Conservation (phyloP, 2,113 vertebrate genomes). For the Sialia sialis region DNA sequence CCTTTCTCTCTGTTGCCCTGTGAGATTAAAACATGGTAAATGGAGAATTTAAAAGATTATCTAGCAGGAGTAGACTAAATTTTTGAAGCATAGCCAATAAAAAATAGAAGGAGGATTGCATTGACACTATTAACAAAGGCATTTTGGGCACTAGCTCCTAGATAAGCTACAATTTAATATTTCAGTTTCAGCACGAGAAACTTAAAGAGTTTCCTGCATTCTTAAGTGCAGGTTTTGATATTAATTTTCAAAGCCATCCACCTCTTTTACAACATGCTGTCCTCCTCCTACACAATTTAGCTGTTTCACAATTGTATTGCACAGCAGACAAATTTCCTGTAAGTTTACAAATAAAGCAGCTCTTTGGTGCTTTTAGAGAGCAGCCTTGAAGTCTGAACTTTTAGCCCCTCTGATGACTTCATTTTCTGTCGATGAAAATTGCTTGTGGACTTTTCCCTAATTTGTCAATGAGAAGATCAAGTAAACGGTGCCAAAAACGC, state of each 20-base stretch:
- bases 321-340: conserved; percentile 7
- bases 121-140: neutral
- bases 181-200: neutral
- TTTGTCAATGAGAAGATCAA: neutral
- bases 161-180: neutral
- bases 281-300: neutral
- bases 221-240: neutral
- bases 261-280: neutral
- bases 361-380: neutral
- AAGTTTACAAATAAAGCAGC: conserved; percentile 1
- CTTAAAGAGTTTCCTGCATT: neutral
- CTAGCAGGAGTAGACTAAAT: neutral
- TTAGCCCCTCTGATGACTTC: neutral
- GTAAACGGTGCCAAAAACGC: neutral
- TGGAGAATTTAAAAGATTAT: neutral
- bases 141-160: neutral
- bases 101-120: neutral
- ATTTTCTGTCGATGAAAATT: neutral
- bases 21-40: neutral
- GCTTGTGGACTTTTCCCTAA: neutral
- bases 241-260: neutral
- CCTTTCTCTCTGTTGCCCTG: neutral
- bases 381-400: neutral
- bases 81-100: neutral
- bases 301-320: conserved; percentile 8